Base-by-base conservation (phyloP, 1,140 invertebrate species). In the Drosophila pruinosa region DNA sequence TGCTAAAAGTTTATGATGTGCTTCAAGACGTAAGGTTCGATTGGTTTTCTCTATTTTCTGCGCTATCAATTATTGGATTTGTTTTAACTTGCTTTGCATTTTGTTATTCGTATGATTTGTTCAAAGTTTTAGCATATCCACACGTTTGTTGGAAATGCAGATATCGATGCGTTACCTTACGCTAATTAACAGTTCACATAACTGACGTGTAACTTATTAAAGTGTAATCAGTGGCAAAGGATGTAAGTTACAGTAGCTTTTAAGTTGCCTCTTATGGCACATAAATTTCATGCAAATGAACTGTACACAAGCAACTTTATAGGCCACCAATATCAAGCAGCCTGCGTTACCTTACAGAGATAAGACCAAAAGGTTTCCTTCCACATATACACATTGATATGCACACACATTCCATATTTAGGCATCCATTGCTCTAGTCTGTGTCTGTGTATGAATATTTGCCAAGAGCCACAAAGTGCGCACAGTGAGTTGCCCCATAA, bases 251-350 rank as follows among this genome's bases (percentile, higher is more conserved):
- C 39, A 43, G 15, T 43, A 26, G 22, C 34, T 19, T 19, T 12
- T 17, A 62, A 62, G 38, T 62, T 21, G 34, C 34, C 56, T 47
- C 21, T 65, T 62, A 63, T 69, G 34, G 41, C 64, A 36, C 72
- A 76, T 76, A 72, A 81, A 63, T 81, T 75, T 72, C 39, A 68
- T 77, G 72, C 68, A 81, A 81, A 80, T 79, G 58, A 75, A 79
- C 75, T 80, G 53, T 72, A 61, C 47, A 41, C 59, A 26, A 43
- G 50, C 41, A 71, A 71, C 39, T 41, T 58, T 79, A 67, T 72
- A 38, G 61, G 26, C 50, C 21, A 21, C 48, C 53, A 21, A 31
- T 57, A 50, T 22, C 48, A 43, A 24, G 17, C 17, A 17, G 17
- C 24, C 21, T 5, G 14, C 12, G 15, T 39, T 28, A 24, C 58